Percentiles rank a stretch among this genome's conserved stretches.
Conservation (phyloP, 2,113 vertebrate species). For the Spea bombifrons region DNA sequence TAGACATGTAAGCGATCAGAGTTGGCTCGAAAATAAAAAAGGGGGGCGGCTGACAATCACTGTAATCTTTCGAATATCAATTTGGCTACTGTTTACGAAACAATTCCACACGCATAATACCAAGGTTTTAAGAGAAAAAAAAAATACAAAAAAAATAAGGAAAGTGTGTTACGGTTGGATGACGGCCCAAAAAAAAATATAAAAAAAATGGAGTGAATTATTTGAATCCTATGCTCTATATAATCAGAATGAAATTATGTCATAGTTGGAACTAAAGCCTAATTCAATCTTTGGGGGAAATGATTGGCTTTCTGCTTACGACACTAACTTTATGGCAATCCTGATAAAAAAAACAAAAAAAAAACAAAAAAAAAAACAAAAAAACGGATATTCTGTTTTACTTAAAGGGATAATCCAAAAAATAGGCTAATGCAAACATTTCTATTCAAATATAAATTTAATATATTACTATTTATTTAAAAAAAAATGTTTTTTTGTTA, state of each 20-base stretch:
- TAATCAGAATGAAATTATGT: slow-evolving; percentile 17
- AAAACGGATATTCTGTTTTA: no score
- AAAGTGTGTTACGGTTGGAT: slow-evolving; percentile 37
- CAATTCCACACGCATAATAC: neutral
- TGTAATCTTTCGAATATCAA: slow-evolving; percentile 6
- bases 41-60: neutral
- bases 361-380: no score
- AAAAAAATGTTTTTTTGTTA: no score
- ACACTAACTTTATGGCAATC: no score
- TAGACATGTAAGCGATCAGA: slow-evolving; percentile 24
- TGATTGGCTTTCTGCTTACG: neutral
- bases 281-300: neutral
- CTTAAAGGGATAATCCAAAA: no score
- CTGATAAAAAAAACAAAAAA: no score
- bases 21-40: slow-evolving; percentile 12
- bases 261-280: slow-evolving; percentile 6
- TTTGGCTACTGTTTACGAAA: slow-evolving; percentile 32
- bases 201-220: slow-evolving; percentile 9
- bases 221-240: slow-evolving; percentile 15
- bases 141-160: neutral
- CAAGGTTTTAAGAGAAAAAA: slow-evolving; percentile 1
- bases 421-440: no score
- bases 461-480: no score
- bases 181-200: slow-evolving; percentile 1
- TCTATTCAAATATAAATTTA: no score